Conservation (phyloP, 2,797 vertebrate genomes). For the Fistularia commersonii region DNA sequence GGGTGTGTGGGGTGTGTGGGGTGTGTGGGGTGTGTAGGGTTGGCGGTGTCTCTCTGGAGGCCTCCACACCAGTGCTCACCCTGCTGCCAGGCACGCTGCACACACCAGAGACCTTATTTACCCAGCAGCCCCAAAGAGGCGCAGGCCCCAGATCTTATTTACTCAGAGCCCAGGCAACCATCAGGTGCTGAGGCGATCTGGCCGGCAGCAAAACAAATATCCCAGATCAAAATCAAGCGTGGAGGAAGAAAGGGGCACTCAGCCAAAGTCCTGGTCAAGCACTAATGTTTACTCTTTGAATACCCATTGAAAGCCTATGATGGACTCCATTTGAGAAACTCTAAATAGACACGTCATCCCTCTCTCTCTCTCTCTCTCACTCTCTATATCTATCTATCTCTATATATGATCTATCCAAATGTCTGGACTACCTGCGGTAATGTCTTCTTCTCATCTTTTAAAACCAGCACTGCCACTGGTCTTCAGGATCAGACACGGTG, state of each 20-base stretch:
- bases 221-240: conserved; percentile 70
- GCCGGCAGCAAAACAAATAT: conserved; percentile 76
- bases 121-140: conserved; percentile 69
- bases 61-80: conserved; percentile 68
- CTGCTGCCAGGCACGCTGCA: conserved; percentile 70
- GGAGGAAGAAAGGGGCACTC: conserved; percentile 62
- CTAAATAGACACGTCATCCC: conserved; percentile 53
- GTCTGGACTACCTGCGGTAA: conserved; percentile 71
- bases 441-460: conserved; percentile 71
- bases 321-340: conserved; percentile 71
- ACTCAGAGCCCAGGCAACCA: conserved; percentile 70
- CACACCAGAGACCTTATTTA: conserved; percentile 80
- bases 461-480: conserved; percentile 83
- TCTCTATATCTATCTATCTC: conserved; percentile 27
- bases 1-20: no score
- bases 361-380: conserved; percentile 14
- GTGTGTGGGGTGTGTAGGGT: no score
- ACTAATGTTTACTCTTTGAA: conserved; percentile 74
- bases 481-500: conserved; percentile 91
- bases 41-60: no score
- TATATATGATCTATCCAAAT: conserved; percentile 51
- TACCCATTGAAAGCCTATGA: conserved; percentile 66
- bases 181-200: conserved; percentile 72
- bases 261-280: conserved; percentile 76
- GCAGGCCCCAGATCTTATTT: conserved; percentile 74